These are phyloP conservation scores for Champsocephalus esox DNA, from an alignment of 2,797 vertebrate genomes.

Conservation along the genomic window DNA sequence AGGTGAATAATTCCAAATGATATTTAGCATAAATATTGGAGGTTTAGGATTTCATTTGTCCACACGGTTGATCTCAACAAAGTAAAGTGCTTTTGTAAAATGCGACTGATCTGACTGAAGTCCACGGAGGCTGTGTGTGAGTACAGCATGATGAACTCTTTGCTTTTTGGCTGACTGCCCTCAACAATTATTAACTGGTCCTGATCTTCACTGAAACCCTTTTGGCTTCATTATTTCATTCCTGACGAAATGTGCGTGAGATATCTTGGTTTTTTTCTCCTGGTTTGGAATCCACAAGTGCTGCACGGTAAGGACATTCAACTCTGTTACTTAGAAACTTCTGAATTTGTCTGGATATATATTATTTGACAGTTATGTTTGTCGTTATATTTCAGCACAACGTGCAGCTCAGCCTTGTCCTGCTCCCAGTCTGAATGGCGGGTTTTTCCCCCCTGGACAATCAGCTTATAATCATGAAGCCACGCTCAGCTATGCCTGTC, in stretches of 20 bases:
- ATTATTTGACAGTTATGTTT: too few relatives aligned
- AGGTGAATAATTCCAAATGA: too few relatives aligned
- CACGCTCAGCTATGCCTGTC: constrained; percentile 46
- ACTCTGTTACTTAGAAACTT: background rate
- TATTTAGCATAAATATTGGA: too few relatives aligned
- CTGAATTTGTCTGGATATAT: too few relatives aligned
- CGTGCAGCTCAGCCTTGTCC: accelerated
- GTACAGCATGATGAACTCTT: too few relatives aligned
- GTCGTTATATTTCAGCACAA: constrained; percentile 33
- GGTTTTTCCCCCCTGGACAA: constrained; percentile 35
- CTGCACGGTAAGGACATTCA: constrained; percentile 34
- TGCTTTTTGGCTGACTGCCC: background rate
- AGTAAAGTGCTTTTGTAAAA: too few relatives aligned
- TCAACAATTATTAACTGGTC: constrained; percentile 56
- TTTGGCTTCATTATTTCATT: background rate
- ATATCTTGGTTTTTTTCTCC: constrained; percentile 35
- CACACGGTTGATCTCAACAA: too few relatives aligned
- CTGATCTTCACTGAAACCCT: too few relatives aligned
- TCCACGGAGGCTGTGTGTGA: too few relatives aligned
- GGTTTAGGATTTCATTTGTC: too few relatives aligned
- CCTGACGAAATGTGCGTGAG: constrained; percentile 44
- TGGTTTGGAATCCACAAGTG: constrained; percentile 30
- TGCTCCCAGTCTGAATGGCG: constrained; percentile 3
- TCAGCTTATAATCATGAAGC: accelerated
- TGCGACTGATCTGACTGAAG: too few relatives aligned